phyloP scores from a whole-genome alignment of 2,888 invertebrate species.

The Aporophyla nigra region DNA sequence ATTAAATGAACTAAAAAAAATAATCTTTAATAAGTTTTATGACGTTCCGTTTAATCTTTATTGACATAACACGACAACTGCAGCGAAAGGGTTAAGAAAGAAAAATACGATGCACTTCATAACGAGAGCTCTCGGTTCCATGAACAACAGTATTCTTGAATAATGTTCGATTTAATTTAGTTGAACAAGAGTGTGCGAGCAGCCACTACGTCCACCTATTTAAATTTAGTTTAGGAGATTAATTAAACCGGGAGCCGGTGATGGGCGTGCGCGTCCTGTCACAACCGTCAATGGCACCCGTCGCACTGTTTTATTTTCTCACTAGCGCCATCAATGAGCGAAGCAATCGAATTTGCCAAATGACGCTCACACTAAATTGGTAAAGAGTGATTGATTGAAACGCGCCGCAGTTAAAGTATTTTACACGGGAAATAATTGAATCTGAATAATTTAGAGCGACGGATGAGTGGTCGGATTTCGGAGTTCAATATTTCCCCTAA shows the following conservation, averaged over 20 bases:
- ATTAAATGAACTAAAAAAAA: conserved; percentile 20
- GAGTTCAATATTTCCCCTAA: conserved; percentile 51
- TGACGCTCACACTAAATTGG: conserved; percentile 87
- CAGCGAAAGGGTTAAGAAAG: conserved; percentile 66
- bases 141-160: conserved; percentile 75
- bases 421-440: conserved; percentile 83
- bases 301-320: conserved; percentile 85
- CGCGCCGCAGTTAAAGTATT: conserved; percentile 81
- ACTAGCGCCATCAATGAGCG: conserved; percentile 82
- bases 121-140: conserved; percentile 69
- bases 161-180: conserved; percentile 80
- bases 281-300: conserved; percentile 86
- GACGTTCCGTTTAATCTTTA: conserved; percentile 42
- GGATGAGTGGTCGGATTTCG: conserved; percentile 50
- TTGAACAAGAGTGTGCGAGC: conserved; percentile 71
- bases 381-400: conserved; percentile 88
- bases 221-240: conserved; percentile 88
- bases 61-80: conserved; percentile 54
- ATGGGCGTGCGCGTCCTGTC: conserved; percentile 79
- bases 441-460: conserved; percentile 80
- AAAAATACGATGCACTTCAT: conserved; percentile 76
- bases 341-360: conserved; percentile 89
- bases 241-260: conserved; percentile 81
- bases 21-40: conserved; percentile 31
- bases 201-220: conserved; percentile 79